Evolutionary conservation across 92 coral and sea anemone genomes (phyloP).

Genomic region (Porites lobata): DNA sequence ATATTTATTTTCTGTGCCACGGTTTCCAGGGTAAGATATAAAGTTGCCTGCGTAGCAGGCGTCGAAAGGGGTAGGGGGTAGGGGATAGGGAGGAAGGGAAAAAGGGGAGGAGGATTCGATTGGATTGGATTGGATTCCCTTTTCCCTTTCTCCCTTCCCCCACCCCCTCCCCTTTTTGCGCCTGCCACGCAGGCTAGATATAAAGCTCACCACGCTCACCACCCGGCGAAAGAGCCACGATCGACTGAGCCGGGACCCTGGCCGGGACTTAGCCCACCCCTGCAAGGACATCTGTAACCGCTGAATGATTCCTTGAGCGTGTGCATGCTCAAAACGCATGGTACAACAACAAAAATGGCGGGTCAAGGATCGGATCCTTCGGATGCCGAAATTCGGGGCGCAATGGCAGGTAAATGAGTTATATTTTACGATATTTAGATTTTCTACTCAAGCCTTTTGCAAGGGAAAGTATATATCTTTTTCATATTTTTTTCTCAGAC

Average conservation of each 20-base stretch:
- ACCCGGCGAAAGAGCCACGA: background rate
- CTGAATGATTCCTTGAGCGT: background rate
- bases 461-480: background rate
- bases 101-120: no score
- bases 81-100: no score
- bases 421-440: background rate
- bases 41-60: no score
- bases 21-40: background rate
- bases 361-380: slow-evolving; percentile 16
- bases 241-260: no score
- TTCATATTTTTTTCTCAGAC: slow-evolving; percentile 44
- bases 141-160: no score
- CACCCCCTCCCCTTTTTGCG: no score
- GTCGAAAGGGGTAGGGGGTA: no score
- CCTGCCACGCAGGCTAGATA: no score
- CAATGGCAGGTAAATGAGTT: slow-evolving; percentile 57
- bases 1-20: no score
- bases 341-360: slow-evolving; percentile 70
- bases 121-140: no score
- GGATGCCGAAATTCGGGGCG: slow-evolving; percentile 52
- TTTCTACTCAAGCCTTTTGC: background rate
- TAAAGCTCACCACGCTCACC: background rate
- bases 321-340: slow-evolving; percentile 77
- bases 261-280: no score
- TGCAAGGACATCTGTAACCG: background rate